These are phyloP conservation scores for Eupsilia transversa DNA, from an alignment of 2,888 invertebrate genomes.

Conservation along the genomic window DNA sequence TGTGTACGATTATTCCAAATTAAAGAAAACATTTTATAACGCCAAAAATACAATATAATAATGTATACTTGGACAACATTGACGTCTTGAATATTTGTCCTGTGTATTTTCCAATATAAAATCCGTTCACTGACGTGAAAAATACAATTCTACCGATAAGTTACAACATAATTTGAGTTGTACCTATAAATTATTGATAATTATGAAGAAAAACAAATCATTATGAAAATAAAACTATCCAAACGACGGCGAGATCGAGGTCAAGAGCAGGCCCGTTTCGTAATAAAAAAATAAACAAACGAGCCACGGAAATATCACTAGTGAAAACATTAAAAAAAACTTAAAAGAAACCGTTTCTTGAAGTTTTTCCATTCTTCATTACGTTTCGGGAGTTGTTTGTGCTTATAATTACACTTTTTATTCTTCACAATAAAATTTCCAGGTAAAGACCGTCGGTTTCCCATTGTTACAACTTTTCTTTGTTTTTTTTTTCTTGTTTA, in stretches of 20 bases:
- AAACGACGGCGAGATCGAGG: not conserved
- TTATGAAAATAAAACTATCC: not conserved
- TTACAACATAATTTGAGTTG: not conserved
- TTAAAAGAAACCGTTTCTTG: constrained; percentile 45
- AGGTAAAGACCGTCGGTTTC: constrained; percentile 41
- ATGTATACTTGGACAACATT: not conserved
- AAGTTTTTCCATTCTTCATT: constrained; percentile 57
- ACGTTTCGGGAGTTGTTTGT: constrained; percentile 52
- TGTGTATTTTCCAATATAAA: not conserved
- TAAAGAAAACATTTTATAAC: not conserved
- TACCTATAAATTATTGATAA: too few species aligned
- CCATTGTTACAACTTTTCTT: constrained; percentile 55
- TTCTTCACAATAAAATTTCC: constrained; percentile 55
- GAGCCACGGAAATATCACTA: not conserved
- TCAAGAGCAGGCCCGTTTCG: too few species aligned
- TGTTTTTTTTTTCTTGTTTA: constrained; percentile 34
- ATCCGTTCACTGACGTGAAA: not conserved
- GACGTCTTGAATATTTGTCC: not conserved
- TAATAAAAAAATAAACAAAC: not conserved
- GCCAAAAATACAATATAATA: not conserved
- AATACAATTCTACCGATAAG: not conserved
- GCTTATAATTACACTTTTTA: constrained; percentile 64
- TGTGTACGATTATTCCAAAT: not conserved
- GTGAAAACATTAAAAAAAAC: constrained; percentile 35
- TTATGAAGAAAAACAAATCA: not conserved